phyloP scores from a whole-genome alignment of 2,797 vertebrate genomes.

The Oophaga sylvatica region DNA sequence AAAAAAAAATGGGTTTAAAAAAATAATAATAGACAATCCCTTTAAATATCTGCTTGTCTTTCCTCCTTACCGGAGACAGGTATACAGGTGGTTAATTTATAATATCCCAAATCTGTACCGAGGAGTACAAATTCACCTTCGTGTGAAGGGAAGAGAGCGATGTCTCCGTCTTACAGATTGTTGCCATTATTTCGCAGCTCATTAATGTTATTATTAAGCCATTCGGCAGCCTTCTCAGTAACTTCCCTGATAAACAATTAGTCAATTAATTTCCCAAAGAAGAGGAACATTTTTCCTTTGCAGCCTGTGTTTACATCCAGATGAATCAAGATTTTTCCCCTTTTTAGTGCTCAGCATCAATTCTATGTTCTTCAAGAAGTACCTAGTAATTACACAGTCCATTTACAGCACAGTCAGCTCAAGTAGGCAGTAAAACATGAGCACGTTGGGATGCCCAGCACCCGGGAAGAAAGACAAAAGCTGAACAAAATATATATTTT shows the following conservation, averaged over 20 bases:
- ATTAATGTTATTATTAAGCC: conserved; percentile 33
- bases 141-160: not conserved
- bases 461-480: not conserved
- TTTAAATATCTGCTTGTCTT: not conserved
- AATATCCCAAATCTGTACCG: not conserved
- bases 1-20: no score
- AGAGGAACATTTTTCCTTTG: conserved; percentile 26
- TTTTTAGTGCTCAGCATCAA: conserved; percentile 19
- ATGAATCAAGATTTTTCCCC: conserved; percentile 24
- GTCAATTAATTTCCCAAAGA: conserved; percentile 31
- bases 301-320: conserved; percentile 12
- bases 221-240: not conserved
- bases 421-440: conserved; percentile 26
- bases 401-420: conserved; percentile 33
- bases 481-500: not conserved
- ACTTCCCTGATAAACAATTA: conserved; percentile 26
- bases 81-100: not conserved
- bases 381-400: conserved; percentile 26
- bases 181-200: conserved; percentile 23
- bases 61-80: no score
- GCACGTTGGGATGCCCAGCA: conserved; percentile 14
- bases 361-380: conserved; percentile 26
- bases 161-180: conserved; percentile 1
- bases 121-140: not conserved
- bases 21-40: no score